Conservation (phyloP, 2,888 invertebrate genomes). For the Megamerina dolium region DNA sequence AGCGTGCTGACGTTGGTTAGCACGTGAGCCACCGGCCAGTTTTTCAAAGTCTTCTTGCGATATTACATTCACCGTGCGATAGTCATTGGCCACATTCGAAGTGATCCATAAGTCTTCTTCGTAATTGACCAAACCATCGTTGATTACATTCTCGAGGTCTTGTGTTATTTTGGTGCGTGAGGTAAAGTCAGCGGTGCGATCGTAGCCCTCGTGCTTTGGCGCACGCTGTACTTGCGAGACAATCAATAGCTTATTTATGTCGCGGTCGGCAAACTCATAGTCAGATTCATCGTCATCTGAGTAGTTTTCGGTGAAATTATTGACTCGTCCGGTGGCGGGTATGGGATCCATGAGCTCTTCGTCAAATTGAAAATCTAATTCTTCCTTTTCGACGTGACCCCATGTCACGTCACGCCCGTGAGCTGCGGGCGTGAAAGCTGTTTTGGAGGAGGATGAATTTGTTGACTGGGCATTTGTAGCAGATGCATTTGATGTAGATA, state of each 20-base stretch:
- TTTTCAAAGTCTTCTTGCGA: conserved; percentile 84
- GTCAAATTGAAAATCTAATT: conserved; percentile 94
- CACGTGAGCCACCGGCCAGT: conserved; percentile 56
- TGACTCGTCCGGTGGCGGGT: conserved; percentile 63
- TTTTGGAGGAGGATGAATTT: conserved; percentile 34
- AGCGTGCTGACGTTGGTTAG: conserved; percentile 40
- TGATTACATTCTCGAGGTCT: conserved; percentile 90
- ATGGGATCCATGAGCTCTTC: conserved; percentile 83
- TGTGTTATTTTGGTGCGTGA: conserved; percentile 91
- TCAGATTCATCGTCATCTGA: conserved; percentile 77
- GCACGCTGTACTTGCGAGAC: conserved; percentile 73
- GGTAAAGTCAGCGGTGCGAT: conserved; percentile 84
- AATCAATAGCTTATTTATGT: conserved; percentile 89
- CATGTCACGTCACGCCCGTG: conserved; percentile 35
- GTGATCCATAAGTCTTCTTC: conserved; percentile 88
- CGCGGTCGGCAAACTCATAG: conserved; percentile 85
- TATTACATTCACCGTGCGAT: conserved; percentile 83
- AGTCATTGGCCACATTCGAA: conserved; percentile 54
- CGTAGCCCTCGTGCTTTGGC: conserved; percentile 82
- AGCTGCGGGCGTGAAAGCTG: conserved; percentile 28
- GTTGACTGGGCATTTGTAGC: conserved; percentile 13
- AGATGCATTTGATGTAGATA: conserved; percentile 16
- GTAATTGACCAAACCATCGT: conserved; percentile 93
- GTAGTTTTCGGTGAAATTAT: conserved; percentile 70
- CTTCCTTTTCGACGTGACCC: conserved; percentile 58